phyloP scores from a whole-genome alignment of 2,797 vertebrate genomes.

The Clarias platycephalus region DNA sequence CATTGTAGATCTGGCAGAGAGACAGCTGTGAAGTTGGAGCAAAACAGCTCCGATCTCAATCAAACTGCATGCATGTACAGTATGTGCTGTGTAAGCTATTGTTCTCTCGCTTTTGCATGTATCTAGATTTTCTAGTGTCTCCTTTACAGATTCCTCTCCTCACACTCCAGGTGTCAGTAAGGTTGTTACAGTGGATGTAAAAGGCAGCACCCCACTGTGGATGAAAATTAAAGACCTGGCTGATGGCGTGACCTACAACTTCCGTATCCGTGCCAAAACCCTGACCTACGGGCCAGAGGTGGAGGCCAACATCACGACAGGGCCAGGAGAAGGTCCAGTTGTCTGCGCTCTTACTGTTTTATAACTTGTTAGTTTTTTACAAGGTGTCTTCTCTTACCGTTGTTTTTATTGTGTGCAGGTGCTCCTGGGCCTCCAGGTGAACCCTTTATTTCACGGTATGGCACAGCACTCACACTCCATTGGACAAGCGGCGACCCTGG shows the following conservation, averaged over 20 bases:
- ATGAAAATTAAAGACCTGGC: constrained; percentile 96
- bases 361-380: not conserved
- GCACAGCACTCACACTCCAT: constrained; percentile 90
- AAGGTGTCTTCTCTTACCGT: not conserved
- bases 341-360: not conserved
- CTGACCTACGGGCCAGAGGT: constrained; percentile 91
- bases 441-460: constrained; percentile 91
- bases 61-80: constrained; percentile 7
- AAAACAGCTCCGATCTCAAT: not conserved
- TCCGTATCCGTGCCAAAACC: constrained; percentile 90
- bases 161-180: constrained; percentile 92
- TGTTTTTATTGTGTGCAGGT: constrained; percentile 70
- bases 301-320: constrained; percentile 95
- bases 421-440: constrained; percentile 92
- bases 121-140: constrained; percentile 77
- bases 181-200: constrained; percentile 97
- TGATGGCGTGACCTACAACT: constrained; percentile 91
- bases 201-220: constrained; percentile 88
- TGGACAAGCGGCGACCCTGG: constrained; percentile 94
- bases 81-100: constrained; percentile 22
- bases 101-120: constrained; percentile 63
- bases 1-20: constrained; percentile 38
- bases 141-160: constrained; percentile 79
- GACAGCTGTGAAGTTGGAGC: constrained; percentile 32
- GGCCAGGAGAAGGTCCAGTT: constrained; percentile 90